Percentiles rank a stretch among this genome's conserved stretches.
phyloP scores from a whole-genome alignment of 2,888 invertebrate genomes.

The Agrotis puta region DNA sequence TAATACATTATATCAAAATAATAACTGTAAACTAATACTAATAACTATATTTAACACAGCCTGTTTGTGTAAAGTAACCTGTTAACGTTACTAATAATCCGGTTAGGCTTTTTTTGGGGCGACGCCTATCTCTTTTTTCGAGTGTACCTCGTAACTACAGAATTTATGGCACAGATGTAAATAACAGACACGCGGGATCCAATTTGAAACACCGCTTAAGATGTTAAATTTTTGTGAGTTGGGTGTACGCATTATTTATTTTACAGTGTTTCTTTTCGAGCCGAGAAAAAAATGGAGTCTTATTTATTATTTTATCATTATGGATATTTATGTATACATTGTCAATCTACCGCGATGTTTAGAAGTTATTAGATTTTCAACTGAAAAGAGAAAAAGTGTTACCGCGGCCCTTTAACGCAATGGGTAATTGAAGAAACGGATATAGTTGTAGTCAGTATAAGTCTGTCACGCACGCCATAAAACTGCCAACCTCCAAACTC shows the following conservation, averaged over 20 bases:
- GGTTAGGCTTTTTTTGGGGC: no score
- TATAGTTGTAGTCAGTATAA: no score
- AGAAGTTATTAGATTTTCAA: neutral
- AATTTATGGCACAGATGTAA: conserved; percentile 56
- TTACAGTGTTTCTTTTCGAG: conserved; percentile 48
- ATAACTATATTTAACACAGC: no score
- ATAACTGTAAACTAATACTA: no score
- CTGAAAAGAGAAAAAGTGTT: neutral
- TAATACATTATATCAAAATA: no score
- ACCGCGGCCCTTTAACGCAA: no score
- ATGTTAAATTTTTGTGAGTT: conserved; percentile 69
- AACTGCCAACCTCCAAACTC: no score
- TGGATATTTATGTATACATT: neutral
- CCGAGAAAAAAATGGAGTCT: conserved; percentile 22
- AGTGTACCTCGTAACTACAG: conserved; percentile 33
- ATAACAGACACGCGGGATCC: conserved; percentile 47
- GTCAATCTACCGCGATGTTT: neutral
- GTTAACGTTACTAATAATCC: no score
- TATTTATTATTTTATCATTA: no score
- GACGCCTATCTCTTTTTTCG: neutral
- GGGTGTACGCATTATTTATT: conserved; percentile 71
- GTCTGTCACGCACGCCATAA: no score
- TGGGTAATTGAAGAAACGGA: no score
- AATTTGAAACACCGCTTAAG: conserved; percentile 55
- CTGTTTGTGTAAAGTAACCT: no score